phyloP scores from a whole-genome alignment of 2,797 vertebrate genomes.

The Silurus lanzhouensis region DNA sequence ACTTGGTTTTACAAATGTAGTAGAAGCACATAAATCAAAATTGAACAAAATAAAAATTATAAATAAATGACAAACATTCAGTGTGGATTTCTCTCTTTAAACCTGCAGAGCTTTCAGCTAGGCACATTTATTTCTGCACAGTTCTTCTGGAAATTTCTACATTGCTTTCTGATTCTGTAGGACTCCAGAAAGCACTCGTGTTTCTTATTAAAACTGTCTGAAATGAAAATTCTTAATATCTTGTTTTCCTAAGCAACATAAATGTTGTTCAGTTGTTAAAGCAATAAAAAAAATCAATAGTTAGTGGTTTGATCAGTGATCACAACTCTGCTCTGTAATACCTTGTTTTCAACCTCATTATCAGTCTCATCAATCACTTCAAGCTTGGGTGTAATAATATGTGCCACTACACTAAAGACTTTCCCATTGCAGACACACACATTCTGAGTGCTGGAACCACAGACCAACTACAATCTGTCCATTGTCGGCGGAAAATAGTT shows the following conservation, averaged over 20 bases:
- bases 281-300: background rate
- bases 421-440: slow-evolving; percentile 29
- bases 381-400: slow-evolving; percentile 40
- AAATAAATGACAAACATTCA: no score
- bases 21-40: no score
- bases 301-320: background rate
- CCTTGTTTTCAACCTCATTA: slow-evolving; percentile 35
- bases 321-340: background rate
- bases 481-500: slow-evolving; percentile 55
- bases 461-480: slow-evolving; percentile 52
- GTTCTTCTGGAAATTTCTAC: background rate
- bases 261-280: no score
- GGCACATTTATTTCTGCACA: background rate
- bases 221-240: background rate
- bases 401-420: slow-evolving; percentile 46
- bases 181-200: background rate
- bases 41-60: no score
- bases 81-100: no score
- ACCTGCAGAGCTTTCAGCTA: no score
- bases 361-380: slow-evolving; percentile 42
- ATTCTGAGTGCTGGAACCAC: slow-evolving; percentile 39
- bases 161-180: background rate
- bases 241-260: background rate
- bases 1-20: no score
- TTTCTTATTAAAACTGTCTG: background rate